A percentile compares a stretch with the other conserved stretches of the same genome.
These are phyloP conservation scores for Brienomyrus brachyistius DNA, from an alignment of 2,113 vertebrate species.

Conservation along the genomic window DNA sequence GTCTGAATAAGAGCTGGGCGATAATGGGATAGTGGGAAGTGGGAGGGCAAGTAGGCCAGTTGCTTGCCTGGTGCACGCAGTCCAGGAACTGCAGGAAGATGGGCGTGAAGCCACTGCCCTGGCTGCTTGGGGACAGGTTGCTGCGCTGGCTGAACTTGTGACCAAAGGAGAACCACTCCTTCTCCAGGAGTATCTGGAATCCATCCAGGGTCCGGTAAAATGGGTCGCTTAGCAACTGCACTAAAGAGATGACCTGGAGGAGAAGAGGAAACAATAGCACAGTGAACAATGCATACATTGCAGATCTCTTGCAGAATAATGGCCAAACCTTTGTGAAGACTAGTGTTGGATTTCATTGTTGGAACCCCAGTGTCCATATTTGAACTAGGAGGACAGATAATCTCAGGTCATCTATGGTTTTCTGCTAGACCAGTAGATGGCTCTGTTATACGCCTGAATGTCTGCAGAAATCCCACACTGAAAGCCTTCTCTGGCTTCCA, in stretches of 20 bases:
- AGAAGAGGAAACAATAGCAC: neutral
- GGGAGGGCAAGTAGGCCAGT: neutral
- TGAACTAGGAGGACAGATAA: neutral
- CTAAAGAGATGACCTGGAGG: slow-evolving; percentile 81
- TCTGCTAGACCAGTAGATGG: slow-evolving; percentile 13
- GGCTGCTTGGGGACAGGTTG: slow-evolving; percentile 78
- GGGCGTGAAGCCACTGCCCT: slow-evolving; percentile 86
- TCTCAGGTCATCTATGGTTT: no score
- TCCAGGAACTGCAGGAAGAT: slow-evolving; percentile 95
- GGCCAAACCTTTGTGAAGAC: neutral
- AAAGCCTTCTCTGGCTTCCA: neutral
- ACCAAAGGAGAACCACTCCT: slow-evolving; percentile 96
- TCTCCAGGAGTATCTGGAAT: slow-evolving; percentile 89
- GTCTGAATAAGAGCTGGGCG: neutral
- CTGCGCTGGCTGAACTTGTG: slow-evolving; percentile 94
- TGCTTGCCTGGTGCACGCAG: slow-evolving; percentile 90
- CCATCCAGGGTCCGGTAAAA: slow-evolving; percentile 96
- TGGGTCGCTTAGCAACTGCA: slow-evolving; percentile 88
- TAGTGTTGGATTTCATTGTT: neutral
- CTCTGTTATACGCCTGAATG: neutral
- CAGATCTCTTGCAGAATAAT: no score
- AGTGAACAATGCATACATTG: neutral
- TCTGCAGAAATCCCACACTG: neutral
- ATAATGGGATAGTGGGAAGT: neutral
- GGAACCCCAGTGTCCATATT: neutral